Evolutionary conservation across 2,797 vertebrate species (phyloP), one percentile per base, ranked within the genome.

Genomic region (Lophotriccus pileatus): DNA sequence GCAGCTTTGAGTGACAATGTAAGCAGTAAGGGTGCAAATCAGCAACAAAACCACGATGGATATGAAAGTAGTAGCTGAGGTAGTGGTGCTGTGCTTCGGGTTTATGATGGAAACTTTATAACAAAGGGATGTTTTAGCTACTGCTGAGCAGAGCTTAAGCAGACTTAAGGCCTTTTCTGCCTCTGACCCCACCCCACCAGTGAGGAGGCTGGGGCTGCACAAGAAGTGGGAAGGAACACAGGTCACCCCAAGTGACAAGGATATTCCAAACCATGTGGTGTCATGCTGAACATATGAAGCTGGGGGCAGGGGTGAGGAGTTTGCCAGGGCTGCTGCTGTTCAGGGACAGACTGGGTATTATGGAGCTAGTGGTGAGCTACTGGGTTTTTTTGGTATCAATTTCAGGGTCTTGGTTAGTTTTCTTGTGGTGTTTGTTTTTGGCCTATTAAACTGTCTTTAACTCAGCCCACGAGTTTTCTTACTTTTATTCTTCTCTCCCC

Each of bases 241-340:
- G 55, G 37, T 64, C 46, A 55, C 36, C 16, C 49, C 39, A 25
- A 0, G n/a, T n/a, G 58, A 6, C 9, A 46, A 62, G 34, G 20
- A 21, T 12, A 22, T 37, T 4, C 36, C 34, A 34, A 3, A 6
- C 60, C 9, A 0, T 4, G 6, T 7, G 13, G 10, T 0, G 0
- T 27, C 12, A 2, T 16, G 53, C 30, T 70, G 6, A 1, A 22
- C 17, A 19, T 34, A 8, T 7, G 53, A 68, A 64, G 41, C 3
- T 1, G 4, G 12, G n/a, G 17, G 7, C 12, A 3, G 12, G 39
- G 2, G 7, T 7, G 6, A 34, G 14, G 19, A 32, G 41, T 60
- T 60, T 68, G 21, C 49, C 3, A 3, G 41, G 46, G 44, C 63
- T 82, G 70, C 47, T 36, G 10, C 18, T 63, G 53, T 22, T 82